A percentile compares a stretch with the other conserved stretches of the same genome.
phyloP scores from a whole-genome alignment of 2,888 invertebrate genomes.

The Heteromyza rotundicornis region DNA sequence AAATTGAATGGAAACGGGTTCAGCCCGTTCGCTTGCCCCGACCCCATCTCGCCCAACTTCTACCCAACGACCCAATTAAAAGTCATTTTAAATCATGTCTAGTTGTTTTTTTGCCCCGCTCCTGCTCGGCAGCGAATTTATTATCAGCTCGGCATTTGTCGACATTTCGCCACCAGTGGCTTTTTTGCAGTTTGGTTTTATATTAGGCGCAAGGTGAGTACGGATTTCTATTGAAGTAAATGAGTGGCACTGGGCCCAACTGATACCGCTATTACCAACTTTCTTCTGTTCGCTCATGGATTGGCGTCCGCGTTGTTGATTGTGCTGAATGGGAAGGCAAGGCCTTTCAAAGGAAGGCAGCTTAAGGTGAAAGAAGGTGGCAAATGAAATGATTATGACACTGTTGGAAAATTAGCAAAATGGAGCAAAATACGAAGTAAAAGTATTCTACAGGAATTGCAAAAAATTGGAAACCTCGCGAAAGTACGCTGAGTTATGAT shows the following conservation, averaged over 20 bases:
- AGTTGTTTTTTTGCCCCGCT: slow-evolving; percentile 52
- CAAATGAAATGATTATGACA: slow-evolving; percentile 19
- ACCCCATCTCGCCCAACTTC: no score
- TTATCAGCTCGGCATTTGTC: slow-evolving; percentile 47
- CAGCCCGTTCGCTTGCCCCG: no score
- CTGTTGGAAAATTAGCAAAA: slow-evolving; percentile 12
- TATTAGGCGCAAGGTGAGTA: slow-evolving; percentile 1
- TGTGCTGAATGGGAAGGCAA: background rate
- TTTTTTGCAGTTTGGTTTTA: slow-evolving; percentile 35
- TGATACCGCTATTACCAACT: background rate
- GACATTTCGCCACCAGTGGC: slow-evolving; percentile 37
- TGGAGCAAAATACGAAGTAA: no score
- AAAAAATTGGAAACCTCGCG: background rate
- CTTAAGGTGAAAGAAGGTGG: background rate
- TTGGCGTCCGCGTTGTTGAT: slow-evolving; percentile 16
- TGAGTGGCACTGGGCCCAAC: slow-evolving; percentile 5
- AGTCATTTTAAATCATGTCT: slow-evolving; percentile 43
- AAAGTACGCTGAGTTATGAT: background rate
- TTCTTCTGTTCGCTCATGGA: slow-evolving; percentile 3
- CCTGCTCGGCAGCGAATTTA: slow-evolving; percentile 39
- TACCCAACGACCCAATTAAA: slow-evolving; percentile 30
- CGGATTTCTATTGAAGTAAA: no score
- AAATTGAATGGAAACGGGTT: background rate
- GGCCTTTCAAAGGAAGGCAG: background rate
- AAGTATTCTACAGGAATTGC: background rate